These are phyloP conservation scores for Mus musculus DNA, from an alignment of 2,113 vertebrate species.

Conservation along the genomic window DNA sequence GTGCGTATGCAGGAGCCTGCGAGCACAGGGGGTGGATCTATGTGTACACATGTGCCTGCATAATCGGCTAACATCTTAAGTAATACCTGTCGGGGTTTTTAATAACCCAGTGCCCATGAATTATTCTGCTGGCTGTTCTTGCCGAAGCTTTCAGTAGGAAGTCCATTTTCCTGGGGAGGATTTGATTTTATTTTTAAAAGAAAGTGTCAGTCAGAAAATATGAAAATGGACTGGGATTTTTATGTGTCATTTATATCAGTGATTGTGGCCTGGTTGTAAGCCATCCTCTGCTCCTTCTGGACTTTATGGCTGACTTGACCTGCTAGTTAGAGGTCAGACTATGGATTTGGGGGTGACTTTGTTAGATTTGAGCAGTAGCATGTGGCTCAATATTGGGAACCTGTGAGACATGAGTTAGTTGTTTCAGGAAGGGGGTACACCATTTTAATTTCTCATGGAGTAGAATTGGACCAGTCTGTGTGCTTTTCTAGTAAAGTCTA, in stretches of 20 bases:
- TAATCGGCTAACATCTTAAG: constrained; percentile 79
- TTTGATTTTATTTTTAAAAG: constrained; percentile 24
- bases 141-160: constrained; percentile 52
- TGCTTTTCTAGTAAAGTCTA: background rate
- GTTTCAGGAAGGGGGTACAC: background rate
- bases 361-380: background rate
- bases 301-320: background rate
- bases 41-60: constrained; percentile 72
- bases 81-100: constrained; percentile 78
- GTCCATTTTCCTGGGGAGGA: constrained; percentile 49
- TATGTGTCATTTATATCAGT: background rate
- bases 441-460: background rate
- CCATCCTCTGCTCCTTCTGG: background rate
- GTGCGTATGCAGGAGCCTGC: background rate
- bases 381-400: background rate
- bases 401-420: background rate
- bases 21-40: constrained; percentile 40
- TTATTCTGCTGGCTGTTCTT: constrained; percentile 67
- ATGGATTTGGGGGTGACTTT: background rate
- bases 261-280: background rate
- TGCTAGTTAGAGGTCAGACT: background rate
- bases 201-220: constrained; percentile 60
- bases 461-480: no score
- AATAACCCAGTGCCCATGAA: constrained; percentile 62
- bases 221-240: constrained; percentile 49